A percentile compares a stretch with the other conserved stretches of the same genome.
Evolutionary conservation across 1,140 invertebrate genomes (phyloP).

Genomic region (Dendroctonus ponderosae): DNA sequence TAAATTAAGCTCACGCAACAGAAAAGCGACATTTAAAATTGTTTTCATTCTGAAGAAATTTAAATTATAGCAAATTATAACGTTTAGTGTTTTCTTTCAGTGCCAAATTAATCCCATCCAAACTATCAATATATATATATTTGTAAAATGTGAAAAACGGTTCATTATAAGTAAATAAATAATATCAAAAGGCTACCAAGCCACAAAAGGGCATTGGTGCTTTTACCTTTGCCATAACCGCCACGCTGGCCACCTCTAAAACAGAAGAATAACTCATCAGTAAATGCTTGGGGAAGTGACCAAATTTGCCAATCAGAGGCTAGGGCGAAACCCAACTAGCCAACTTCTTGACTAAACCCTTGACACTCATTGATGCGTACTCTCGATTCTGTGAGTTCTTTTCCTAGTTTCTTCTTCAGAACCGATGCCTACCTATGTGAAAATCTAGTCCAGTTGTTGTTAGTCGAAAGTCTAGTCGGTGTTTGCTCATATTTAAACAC

Average conservation of each 20-base stretch:
- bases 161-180: slow-evolving; percentile 27
- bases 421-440: slow-evolving; percentile 14
- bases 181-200: slow-evolving; percentile 46
- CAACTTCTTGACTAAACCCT: slow-evolving; percentile 18
- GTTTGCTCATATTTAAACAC: not conserved
- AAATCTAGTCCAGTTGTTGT: slow-evolving; percentile 2
- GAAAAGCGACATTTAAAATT: too few relatives aligned
- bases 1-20: too few relatives aligned
- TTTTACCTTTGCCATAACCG: slow-evolving; percentile 51
- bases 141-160: too few relatives aligned
- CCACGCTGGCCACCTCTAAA: slow-evolving; percentile 50
- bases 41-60: too few relatives aligned
- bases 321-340: slow-evolving; percentile 1
- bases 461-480: not conserved
- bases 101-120: too few relatives aligned
- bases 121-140: too few relatives aligned
- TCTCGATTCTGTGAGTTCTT: slow-evolving; percentile 9
- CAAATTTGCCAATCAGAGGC: slow-evolving; percentile 21
- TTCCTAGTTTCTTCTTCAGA: slow-evolving; percentile 18
- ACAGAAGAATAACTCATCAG: slow-evolving; percentile 49
- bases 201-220: slow-evolving; percentile 39
- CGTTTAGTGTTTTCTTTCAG: too few relatives aligned
- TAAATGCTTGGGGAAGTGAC: slow-evolving; percentile 41
- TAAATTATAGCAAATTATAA: too few relatives aligned
- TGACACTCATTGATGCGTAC: not conserved